Evolutionary conservation across 2,113 vertebrate genomes (phyloP).

Genomic region (Chloebia gouldiae): DNA sequence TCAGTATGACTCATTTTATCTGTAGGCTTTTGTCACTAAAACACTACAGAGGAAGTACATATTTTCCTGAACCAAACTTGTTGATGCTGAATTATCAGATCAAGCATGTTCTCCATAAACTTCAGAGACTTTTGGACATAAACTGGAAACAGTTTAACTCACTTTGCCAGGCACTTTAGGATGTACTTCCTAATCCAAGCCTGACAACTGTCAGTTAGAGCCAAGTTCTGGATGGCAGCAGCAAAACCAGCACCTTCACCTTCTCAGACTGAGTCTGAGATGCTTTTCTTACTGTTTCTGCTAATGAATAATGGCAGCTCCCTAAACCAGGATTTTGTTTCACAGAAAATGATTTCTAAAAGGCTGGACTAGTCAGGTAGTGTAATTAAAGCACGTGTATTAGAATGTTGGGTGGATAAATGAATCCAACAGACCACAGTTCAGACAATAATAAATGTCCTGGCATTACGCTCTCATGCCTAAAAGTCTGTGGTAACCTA

Average conservation of each 20-base stretch:
- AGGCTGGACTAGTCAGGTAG: background rate
- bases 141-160: background rate
- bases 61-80: background rate
- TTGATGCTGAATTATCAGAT: background rate
- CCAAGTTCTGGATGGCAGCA: background rate
- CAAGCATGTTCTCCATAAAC: background rate
- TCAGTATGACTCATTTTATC: background rate
- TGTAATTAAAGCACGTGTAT: background rate
- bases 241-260: background rate
- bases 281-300: background rate
- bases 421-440: background rate
- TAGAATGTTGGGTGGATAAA: background rate
- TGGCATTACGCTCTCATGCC: background rate
- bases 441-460: background rate
- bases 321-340: background rate
- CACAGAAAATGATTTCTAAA: background rate
- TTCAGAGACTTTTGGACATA: background rate
- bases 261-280: background rate
- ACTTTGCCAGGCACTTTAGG: background rate
- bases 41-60: background rate
- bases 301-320: background rate
- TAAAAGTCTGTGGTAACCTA: background rate
- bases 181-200: background rate
- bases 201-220: background rate
- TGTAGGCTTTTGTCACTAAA: background rate